phyloP scores from a whole-genome alignment of 35 echinoderm and acorn worm species.

The Anneissia japonica region DNA sequence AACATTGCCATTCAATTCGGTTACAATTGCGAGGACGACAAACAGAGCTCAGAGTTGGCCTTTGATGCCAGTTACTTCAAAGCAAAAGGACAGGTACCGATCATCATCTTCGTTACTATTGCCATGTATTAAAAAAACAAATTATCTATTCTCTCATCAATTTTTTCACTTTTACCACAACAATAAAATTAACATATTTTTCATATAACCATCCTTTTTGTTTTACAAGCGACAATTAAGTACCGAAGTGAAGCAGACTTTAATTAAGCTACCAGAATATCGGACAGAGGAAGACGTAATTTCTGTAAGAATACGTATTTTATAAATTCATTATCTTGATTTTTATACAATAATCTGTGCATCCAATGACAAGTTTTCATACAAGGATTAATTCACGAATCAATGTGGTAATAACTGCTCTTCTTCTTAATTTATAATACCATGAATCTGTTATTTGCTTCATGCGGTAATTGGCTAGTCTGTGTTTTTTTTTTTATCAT shows the following conservation, averaged over 20 bases:
- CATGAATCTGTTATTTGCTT: too few relatives aligned
- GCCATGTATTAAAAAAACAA: too few relatives aligned
- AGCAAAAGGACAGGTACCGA: slow-evolving; percentile 72
- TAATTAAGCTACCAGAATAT: slow-evolving; percentile 25
- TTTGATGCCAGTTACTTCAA: slow-evolving; percentile 73
- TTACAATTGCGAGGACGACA: background rate
- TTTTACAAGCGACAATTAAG: slow-evolving; percentile 35
- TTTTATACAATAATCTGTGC: too few relatives aligned
- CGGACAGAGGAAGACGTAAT: slow-evolving; percentile 45
- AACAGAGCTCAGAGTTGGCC: slow-evolving; percentile 23
- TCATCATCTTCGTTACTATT: too few relatives aligned
- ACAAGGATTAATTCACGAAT: too few relatives aligned
- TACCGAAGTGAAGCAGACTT: slow-evolving; percentile 42
- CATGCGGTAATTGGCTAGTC: too few relatives aligned
- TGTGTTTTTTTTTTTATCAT: too few relatives aligned
- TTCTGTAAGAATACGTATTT: slow-evolving; percentile 29
- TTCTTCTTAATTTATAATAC: too few relatives aligned
- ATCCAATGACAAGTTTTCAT: too few relatives aligned
- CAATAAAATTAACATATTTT: background rate
- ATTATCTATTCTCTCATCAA: too few relatives aligned
- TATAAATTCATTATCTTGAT: background rate
- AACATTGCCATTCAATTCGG: background rate
- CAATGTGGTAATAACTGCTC: too few relatives aligned
- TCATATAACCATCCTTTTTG: slow-evolving; percentile 4
- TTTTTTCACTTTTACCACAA: too few relatives aligned